Base-by-base conservation (phyloP, 2,797 vertebrate species). In the Periophthalmus magnuspinnatus region DNA sequence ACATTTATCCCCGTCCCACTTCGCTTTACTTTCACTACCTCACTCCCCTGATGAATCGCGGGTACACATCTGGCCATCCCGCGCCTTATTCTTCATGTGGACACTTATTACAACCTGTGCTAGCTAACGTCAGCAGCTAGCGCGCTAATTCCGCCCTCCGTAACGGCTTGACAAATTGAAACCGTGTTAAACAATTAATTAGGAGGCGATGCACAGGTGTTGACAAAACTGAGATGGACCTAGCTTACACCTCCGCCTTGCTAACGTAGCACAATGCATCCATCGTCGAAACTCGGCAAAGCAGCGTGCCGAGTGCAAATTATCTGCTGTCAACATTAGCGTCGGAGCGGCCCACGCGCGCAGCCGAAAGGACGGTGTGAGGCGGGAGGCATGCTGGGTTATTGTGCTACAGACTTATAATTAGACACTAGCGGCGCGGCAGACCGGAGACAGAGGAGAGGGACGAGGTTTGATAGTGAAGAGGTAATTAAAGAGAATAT, bases 171-270 rank as follows among this genome's bases (percentile, higher is more conserved):
- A 91, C 89, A 90, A 90, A 92, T 86, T 89, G 85, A 75, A 88
- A 86, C 80, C 45, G 71, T 89, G 89, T 91, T 87, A 83, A 78
- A 86, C 87, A 90, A 90, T 92, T 90, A 83, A 91, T 91, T 90
- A 90, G 81, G 71, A 22, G 74, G 24, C 55, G 80, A 78, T 47
- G 88, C 90, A 88, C 90, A 90, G 86, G 87, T 90, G 88, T 88
- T 69, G 83, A 84, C 78, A 75, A 72, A 80, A 75, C 56, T 17
- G 32, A 78, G 72, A 73, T 58, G 80, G 76, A 78, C 41, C 41
- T 76, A 68, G 33, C 69, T 38, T 24, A 22, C 34, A 13, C 57
- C 65, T 78, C 56, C 2, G 66, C 71, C 70, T 10, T 75, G 82
- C 72, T 71, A 54, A 36, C 62, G 19, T 76, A 68, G 73, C 77